Conservation (phyloP, 2,113 vertebrate species). For the Labeo rohita region DNA sequence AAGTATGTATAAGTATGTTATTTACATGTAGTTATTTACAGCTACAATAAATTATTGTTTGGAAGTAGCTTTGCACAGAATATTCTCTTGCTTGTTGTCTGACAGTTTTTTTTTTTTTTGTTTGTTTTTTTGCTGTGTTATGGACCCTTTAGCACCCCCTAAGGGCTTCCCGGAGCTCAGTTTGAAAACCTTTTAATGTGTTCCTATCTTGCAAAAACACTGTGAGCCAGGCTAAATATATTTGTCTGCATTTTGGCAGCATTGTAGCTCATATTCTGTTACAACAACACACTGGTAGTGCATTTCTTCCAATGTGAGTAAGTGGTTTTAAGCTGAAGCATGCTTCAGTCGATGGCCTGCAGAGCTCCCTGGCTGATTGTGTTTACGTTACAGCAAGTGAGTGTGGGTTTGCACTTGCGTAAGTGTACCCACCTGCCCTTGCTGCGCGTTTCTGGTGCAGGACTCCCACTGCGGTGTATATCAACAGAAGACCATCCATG, state of each 20-base stretch:
- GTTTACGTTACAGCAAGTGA: not conserved
- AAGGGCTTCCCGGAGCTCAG: not conserved
- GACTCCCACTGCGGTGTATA: slow-evolving; percentile 60
- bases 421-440: slow-evolving; percentile 76
- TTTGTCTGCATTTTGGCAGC: slow-evolving; percentile 5
- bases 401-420: not conserved
- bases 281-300: not conserved
- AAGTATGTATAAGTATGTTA: not conserved
- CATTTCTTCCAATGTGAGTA: not conserved
- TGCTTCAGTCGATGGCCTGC: not conserved
- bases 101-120: not conserved
- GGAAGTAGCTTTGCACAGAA: not conserved
- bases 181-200: not conserved
- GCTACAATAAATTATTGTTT: not conserved
- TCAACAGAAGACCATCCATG: slow-evolving; percentile 70
- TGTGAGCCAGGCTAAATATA: not conserved
- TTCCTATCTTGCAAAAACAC: slow-evolving; percentile 7
- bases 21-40: not conserved
- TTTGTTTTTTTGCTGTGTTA: not conserved
- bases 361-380: slow-evolving; percentile 7
- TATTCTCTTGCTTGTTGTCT: not conserved
- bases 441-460: slow-evolving; percentile 59
- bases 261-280: not conserved
- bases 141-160: not conserved
- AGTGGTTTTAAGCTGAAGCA: not conserved